phyloP scores from a whole-genome alignment of 2,113 vertebrate genomes.

The Perognathus longimembris region DNA sequence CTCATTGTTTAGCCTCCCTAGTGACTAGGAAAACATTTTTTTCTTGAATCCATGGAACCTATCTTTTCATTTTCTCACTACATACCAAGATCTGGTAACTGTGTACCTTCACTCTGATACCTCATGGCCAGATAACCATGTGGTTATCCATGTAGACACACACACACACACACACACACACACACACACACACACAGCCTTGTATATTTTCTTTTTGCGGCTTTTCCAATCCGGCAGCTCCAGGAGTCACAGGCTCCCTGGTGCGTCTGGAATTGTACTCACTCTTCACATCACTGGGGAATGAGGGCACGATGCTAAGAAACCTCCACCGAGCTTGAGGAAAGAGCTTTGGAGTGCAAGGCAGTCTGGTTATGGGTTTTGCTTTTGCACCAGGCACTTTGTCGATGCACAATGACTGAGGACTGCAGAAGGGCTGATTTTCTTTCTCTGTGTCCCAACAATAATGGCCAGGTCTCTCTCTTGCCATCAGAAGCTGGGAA shows the following conservation, averaged over 20 bases:
- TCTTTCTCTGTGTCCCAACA: constrained; percentile 42
- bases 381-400: constrained; percentile 55
- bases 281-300: constrained; percentile 40
- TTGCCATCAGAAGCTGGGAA: constrained; percentile 17
- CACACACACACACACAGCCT: constrained; percentile 53
- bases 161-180: constrained; percentile 56
- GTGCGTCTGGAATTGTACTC: constrained; percentile 61
- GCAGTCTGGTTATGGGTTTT: constrained; percentile 31
- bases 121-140: constrained; percentile 76
- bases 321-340: neutral
- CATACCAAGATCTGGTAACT: neutral
- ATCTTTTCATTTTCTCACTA: neutral
- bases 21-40: too few relatives aligned
- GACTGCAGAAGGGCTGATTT: constrained; percentile 45
- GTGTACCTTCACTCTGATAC: constrained; percentile 76
- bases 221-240: constrained; percentile 77
- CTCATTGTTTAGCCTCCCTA: too few relatives aligned
- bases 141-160: constrained; percentile 42
- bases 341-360: neutral
- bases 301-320: constrained; percentile 59
- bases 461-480: constrained; percentile 32
- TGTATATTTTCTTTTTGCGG: constrained; percentile 63
- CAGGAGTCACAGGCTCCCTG: constrained; percentile 35
- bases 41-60: neutral
- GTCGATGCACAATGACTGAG: neutral